Base-by-base conservation (phyloP, 2,888 invertebrate genomes). In the Baccha elongata region DNA sequence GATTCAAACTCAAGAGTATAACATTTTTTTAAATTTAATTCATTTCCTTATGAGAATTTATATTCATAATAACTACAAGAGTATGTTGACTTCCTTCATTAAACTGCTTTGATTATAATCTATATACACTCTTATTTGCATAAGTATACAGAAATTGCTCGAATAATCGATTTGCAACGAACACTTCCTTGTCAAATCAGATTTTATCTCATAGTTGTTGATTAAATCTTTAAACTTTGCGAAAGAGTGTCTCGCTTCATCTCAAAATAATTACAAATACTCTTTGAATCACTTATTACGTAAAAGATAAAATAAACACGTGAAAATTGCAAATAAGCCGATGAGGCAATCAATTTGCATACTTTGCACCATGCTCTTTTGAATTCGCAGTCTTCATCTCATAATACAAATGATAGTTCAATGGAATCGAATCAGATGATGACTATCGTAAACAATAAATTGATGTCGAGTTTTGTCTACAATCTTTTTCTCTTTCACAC, bases 261-360 rank as follows among this genome's bases (percentile, higher is more conserved):
- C 23, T 53, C n/a, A 32, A 46, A 46, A 8, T 23, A 64, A 72
- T 73, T 73, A 65, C 53, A 29, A 37, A 65, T 42, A 40, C 55
- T 32, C 32, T 64, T 64, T 13, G 68, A 40, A 42, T 44, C 13
- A 5, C 37, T 8, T 29, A 8, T 75, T 67, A 60, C 71, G 60
- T 46, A 74, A 64, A 4, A 10, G 1, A 13, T 26, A 17, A 13
- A 37, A 40, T 2, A 11, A 60, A 11, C 35, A 29, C 23, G 32
- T 67, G 50, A 74, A 53, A 76, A 76, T 76, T 48, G 81, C 81
- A 67, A 74, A 62, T 46, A 42, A 44, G 26, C 32, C 21, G 74
- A 52, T 81, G 75, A 75, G 64, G 80, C 58, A 81, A 81, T 75
- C 60, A 50, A 71, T 81, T 81, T 69, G 50, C 75, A 81, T 81